Evolutionary conservation across 2,113 vertebrate species (phyloP).

Genomic region (Origma solitaria): DNA sequence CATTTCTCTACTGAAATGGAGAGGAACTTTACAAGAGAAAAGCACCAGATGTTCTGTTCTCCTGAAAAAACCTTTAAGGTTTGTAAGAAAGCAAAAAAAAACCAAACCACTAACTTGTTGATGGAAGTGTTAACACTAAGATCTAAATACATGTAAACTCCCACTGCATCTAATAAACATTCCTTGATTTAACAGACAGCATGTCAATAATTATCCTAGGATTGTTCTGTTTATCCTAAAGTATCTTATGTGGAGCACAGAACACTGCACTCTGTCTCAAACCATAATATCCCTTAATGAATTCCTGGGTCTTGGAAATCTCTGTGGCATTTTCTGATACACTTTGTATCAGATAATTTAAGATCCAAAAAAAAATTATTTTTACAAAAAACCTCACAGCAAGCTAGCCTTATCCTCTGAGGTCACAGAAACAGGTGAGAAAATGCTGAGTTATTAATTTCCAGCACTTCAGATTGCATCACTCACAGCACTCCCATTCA

Average conservation of each 20-base stretch:
- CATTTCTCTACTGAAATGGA: neutral
- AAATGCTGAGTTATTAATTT: neutral
- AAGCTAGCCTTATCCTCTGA: neutral
- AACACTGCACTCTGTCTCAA: neutral
- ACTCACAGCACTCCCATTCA: neutral
- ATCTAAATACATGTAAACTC: neutral
- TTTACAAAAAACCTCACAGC: neutral
- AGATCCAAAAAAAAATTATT: neutral
- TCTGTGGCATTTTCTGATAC: neutral
- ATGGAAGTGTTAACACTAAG: neutral
- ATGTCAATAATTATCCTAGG: neutral
- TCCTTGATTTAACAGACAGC: neutral
- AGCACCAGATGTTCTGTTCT: neutral
- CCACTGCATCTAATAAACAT: neutral
- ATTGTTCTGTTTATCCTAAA: neutral
- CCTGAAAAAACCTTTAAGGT: neutral
- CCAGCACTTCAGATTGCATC: neutral
- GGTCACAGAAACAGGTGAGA: neutral
- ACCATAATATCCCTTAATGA: neutral
- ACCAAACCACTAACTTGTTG: neutral
- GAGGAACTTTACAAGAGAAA: neutral
- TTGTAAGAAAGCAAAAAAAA: neutral
- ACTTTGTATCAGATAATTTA: neutral
- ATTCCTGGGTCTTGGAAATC: neutral
- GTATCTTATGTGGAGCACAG: neutral